Evolutionary conservation across 2,888 invertebrate species (phyloP), one percentile per base, ranked within the genome.

Genomic region (Aporophyla nigra): DNA sequence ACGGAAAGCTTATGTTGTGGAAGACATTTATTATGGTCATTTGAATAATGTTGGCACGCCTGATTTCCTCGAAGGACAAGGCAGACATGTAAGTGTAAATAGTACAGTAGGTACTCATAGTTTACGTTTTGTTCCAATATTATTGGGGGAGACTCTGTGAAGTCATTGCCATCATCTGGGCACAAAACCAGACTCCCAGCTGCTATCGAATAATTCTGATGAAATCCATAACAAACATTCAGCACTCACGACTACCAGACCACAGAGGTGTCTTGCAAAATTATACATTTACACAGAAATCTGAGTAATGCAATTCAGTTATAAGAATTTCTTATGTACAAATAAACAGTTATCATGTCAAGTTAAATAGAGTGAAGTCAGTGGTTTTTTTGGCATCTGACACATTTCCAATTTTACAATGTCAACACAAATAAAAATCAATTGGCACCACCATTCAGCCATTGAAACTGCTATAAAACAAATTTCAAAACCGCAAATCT

Each of bases 351-450:
- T 16, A 16, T 49, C n/a, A n/a, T 61, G 27, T 49, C 46, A 74
- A 66, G n/a, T 61, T 51, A 16, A 56, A 56, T 24, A 10, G 14
- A 40, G 16, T 49, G 1, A 73, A 74, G 63, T 61, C 14, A 33
- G 1, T 21, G 5, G 46, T 58, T 67, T 56, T 49, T 78, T 65
- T 78, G 21, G 27, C 27, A n/a, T 70, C 71, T 70, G 71, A 67
- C 56, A 69, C 43, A 67, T 84, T 56, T 80, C 67, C 67, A 71
- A 79, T 53, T 67, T 24, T 33, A 40, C 58, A 74, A 19, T 33
- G 12, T n/a, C 27, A 67, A 19, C 27, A 67, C 19, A 59, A 84
- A 67, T 84, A 84, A 74, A 81, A 84, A 74, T 71, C 84, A 71
- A 82, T 74, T 80, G 82, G 80, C 82, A 68, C 40, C 69, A 71